phyloP scores from a whole-genome alignment of 2,113 vertebrate species.

The Crotalus viridis region DNA sequence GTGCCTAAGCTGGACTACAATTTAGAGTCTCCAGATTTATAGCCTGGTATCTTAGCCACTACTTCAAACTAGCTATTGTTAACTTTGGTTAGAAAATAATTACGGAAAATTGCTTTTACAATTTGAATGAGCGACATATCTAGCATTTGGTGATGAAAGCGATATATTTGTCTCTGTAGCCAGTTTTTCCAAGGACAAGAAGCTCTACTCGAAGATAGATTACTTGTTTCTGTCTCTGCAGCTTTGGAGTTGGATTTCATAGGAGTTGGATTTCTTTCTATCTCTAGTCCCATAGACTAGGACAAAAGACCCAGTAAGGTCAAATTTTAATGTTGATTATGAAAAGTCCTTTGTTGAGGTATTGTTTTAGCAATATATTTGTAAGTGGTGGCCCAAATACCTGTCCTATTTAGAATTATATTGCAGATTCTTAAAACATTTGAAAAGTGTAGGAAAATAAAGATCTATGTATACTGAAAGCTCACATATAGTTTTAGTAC shows the following conservation, averaged over 20 bases:
- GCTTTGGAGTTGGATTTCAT: not conserved
- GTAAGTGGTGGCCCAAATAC: not conserved
- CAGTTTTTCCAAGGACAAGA: not conserved
- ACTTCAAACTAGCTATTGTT: not conserved
- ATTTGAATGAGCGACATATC: not conserved
- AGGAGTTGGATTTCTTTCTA: not conserved
- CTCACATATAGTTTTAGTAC: not conserved
- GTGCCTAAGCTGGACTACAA: not conserved
- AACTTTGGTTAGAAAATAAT: not conserved
- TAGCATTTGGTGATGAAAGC: not conserved
- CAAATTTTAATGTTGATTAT: not conserved
- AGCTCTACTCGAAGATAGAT: not conserved
- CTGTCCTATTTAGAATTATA: not conserved
- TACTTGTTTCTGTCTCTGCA: not conserved
- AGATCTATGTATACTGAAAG: not conserved
- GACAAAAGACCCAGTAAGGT: not conserved
- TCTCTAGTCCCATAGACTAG: not conserved
- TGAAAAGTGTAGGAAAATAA: not conserved
- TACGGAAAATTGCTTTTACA: not conserved
- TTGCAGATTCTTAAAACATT: not conserved
- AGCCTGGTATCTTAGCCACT: not conserved
- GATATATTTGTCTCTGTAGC: not conserved
- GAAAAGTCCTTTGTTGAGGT: conserved; percentile 1
- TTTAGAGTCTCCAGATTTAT: not conserved
- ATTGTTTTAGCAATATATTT: not conserved